Evolutionary conservation across 2,113 vertebrate species (phyloP).

Genomic region (Stegastes partitus): DNA sequence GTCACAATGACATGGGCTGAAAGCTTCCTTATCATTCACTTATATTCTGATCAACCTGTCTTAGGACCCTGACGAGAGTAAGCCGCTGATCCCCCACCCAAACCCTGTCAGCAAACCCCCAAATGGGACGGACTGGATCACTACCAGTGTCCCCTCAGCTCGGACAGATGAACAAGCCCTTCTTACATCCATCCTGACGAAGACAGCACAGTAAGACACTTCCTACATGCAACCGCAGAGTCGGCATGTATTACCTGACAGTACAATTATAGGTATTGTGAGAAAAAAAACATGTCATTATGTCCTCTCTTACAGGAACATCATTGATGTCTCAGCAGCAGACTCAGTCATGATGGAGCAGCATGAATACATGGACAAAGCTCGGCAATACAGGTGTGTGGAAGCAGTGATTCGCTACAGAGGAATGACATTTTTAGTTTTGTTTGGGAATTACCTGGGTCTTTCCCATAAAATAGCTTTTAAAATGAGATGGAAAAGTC

Average conservation of each 20-base stretch:
- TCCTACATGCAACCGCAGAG: not conserved
- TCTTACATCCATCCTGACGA: slow-evolving; percentile 93
- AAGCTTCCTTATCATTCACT: not conserved
- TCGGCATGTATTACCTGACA: not conserved
- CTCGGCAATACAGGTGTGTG: slow-evolving; percentile 94
- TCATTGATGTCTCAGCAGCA: slow-evolving; percentile 95
- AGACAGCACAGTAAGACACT: slow-evolving; percentile 91
- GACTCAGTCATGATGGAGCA: slow-evolving; percentile 98
- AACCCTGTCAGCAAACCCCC: slow-evolving; percentile 90
- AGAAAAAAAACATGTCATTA: not conserved
- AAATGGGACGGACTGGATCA: slow-evolving; percentile 90
- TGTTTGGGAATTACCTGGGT: not conserved
- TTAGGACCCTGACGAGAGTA: slow-evolving; percentile 83
- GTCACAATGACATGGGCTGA: not conserved
- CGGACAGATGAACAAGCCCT: slow-evolving; percentile 95
- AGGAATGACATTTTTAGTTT: not conserved
- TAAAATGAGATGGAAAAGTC: not conserved
- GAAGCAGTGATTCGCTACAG: not conserved
- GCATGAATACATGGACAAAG: slow-evolving; percentile 98
- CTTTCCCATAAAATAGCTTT: no score
- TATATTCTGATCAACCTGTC: not conserved
- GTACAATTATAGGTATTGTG: not conserved
- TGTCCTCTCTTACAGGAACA: slow-evolving; percentile 86
- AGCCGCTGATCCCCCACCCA: slow-evolving; percentile 89
- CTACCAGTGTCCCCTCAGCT: slow-evolving; percentile 86